Percentiles rank a stretch among this genome's conserved stretches.
Evolutionary conservation across 2,113 vertebrate genomes (phyloP).

Genomic region (Psophia crepitans): DNA sequence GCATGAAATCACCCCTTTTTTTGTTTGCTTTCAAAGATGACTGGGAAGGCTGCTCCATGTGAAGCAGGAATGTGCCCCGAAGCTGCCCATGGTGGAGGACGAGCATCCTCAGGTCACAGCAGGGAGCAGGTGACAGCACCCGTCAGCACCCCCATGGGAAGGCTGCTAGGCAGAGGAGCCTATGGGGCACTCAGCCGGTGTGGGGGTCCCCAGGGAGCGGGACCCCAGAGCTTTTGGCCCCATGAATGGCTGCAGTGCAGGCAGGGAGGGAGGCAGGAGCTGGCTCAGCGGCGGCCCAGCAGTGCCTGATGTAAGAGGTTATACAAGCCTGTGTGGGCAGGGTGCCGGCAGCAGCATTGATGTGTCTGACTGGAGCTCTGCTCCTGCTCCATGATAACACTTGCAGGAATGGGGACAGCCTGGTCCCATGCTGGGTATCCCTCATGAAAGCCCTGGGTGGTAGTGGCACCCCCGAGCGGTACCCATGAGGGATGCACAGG

Average conservation of each 20-base stretch:
- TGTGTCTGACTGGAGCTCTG: not conserved
- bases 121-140: not conserved
- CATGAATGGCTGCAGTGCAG: rapidly evolving
- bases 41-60: rapidly evolving
- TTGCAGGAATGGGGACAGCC: not conserved
- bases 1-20: not conserved
- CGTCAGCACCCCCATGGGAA: rapidly evolving
- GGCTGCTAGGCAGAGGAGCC: not conserved
- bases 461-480: rapidly evolving
- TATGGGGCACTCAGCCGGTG: not conserved
- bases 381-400: not conserved
- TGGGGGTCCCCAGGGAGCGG: no score
- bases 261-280: not conserved
- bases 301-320: not conserved
- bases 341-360: not conserved
- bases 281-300: not conserved
- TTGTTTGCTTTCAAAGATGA: not conserved
- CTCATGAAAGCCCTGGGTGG: not conserved
- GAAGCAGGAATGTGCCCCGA: not conserved
- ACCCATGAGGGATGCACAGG: not conserved
- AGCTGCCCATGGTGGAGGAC: not conserved
- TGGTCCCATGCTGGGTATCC: not conserved
- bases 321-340: not conserved
- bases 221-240: not conserved
- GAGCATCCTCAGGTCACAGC: not conserved